A percentile compares a stretch with the other conserved stretches of the same genome.
Conservation (phyloP, 1,140 invertebrate genomes). For the Chironomus striatipennis region DNA sequence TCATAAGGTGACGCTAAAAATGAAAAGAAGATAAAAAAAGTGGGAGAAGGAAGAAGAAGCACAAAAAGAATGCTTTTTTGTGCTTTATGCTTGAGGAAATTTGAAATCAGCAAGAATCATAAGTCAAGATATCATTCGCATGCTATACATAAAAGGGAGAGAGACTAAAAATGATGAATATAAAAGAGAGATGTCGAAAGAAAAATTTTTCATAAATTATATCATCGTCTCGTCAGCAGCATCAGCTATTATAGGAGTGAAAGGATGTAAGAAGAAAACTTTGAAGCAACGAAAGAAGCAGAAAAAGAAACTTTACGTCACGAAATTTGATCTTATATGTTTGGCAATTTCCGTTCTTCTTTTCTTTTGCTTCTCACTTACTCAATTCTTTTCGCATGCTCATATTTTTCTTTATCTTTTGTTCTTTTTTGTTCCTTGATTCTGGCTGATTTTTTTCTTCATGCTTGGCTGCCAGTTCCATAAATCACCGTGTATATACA, state of each 20-base stretch:
- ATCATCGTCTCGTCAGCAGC: background rate
- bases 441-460: too few relatives aligned
- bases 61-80: background rate
- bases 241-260: background rate
- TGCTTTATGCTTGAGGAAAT: slow-evolving; percentile 6
- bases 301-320: background rate
- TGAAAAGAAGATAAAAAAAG: background rate
- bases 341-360: slow-evolving; percentile 11
- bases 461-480: too few relatives aligned
- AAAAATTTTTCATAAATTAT: slow-evolving; percentile 5
- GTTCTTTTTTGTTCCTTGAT: too few relatives aligned
- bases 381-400: too few relatives aligned
- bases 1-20: background rate
- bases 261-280: background rate
- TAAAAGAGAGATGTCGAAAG: background rate
- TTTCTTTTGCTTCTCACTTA: background rate
- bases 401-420: too few relatives aligned
- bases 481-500: too few relatives aligned
- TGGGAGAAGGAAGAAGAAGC: background rate
- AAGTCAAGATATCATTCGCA: background rate
- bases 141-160: background rate
- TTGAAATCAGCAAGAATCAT: slow-evolving; percentile 8
- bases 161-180: background rate
- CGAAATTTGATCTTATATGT: background rate
- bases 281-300: background rate